phyloP scores from a whole-genome alignment of 2,113 vertebrate genomes.

The Pterocles orientalis region DNA sequence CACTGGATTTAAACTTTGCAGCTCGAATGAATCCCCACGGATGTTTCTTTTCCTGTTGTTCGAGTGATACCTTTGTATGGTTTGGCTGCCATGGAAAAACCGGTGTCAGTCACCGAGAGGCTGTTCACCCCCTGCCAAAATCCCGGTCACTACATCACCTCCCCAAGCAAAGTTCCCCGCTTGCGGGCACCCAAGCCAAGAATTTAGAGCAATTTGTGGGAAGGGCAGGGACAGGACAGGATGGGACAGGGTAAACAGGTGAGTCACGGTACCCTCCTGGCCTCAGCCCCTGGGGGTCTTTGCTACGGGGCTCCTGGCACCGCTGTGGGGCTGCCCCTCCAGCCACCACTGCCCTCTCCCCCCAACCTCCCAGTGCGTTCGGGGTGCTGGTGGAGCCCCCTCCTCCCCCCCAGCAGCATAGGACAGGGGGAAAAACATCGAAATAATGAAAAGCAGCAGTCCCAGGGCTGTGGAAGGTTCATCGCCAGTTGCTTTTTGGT shows the following conservation, averaged over 20 bases:
- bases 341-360: accelerated
- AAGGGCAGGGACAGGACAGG: not conserved
- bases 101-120: not conserved
- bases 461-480: not conserved
- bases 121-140: not conserved
- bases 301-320: not conserved
- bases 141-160: not conserved
- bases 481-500: not conserved
- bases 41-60: not conserved
- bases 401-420: not conserved
- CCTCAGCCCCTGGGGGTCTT: not conserved
- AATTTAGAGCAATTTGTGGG: not conserved
- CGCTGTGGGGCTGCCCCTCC: not conserved
- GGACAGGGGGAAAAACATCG: accelerated
- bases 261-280: not conserved
- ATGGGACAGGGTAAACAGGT: not conserved
- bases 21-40: not conserved
- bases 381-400: not conserved
- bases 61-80: not conserved
- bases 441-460: not conserved
- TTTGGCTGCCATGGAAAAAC: not conserved
- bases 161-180: not conserved
- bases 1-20: not conserved
- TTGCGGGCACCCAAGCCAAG: not conserved
- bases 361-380: too few relatives aligned